These are phyloP conservation scores for Melopsittacus undulatus DNA, from an alignment of 2,797 vertebrate genomes.

Conservation along the genomic window DNA sequence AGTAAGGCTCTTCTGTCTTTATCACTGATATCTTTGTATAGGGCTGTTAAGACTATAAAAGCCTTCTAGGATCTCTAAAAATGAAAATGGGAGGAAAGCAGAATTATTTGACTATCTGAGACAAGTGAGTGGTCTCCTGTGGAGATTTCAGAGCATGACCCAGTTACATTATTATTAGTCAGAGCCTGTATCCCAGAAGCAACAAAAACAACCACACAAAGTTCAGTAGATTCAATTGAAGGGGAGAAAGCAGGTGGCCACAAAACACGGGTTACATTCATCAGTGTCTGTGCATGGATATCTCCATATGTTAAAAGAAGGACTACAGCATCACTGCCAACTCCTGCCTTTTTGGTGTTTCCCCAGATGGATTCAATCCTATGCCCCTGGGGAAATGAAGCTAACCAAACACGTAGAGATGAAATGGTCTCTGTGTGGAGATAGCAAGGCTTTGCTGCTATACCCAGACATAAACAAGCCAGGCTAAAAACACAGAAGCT, in stretches of 20 bases:
- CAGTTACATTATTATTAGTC: background rate
- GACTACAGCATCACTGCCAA: background rate
- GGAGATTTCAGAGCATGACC: background rate
- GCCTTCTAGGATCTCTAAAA: background rate
- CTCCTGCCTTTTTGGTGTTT: background rate
- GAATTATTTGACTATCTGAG: background rate
- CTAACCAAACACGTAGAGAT: background rate
- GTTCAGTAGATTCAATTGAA: background rate
- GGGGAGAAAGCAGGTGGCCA: background rate
- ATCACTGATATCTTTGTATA: background rate
- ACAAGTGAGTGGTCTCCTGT: fast-evolving
- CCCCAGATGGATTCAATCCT: background rate
- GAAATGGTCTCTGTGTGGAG: background rate
- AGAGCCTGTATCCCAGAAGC: background rate
- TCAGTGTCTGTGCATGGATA: background rate
- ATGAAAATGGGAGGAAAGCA: background rate
- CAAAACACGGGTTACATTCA: background rate
- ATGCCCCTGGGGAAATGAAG: background rate
- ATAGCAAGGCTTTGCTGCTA: background rate
- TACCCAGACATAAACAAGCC: background rate
- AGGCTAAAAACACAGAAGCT: background rate
- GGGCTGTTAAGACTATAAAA: background rate
- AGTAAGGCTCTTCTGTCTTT: background rate
- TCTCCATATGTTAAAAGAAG: background rate
- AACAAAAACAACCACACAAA: background rate